Conservation (phyloP, 2,888 invertebrate species). For the Cerastis rubricosa region DNA sequence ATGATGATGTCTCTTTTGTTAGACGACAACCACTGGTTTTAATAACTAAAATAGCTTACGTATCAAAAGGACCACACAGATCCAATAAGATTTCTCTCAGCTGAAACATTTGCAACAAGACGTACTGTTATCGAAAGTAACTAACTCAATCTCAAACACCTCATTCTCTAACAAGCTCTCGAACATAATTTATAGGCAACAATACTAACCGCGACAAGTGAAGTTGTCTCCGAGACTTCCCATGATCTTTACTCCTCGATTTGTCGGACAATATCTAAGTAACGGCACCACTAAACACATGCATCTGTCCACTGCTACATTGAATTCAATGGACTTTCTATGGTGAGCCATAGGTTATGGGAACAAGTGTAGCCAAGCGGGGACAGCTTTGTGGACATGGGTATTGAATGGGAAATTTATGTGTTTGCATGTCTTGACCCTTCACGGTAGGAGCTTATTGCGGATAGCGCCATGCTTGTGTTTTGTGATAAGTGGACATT, state of each 20-base stretch:
- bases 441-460: slow-evolving; percentile 50
- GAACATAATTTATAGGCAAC: slow-evolving; percentile 54
- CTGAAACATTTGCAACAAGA: slow-evolving; percentile 46
- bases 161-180: slow-evolving; percentile 45
- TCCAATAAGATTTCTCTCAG: slow-evolving; percentile 1
- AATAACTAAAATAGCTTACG: not conserved
- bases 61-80: slow-evolving; percentile 30
- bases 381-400: slow-evolving; percentile 68
- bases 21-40: not conserved
- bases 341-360: slow-evolving; percentile 69
- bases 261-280: slow-evolving; percentile 65
- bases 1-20: no score
- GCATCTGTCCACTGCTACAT: slow-evolving; percentile 64
- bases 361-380: slow-evolving; percentile 67
- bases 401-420: slow-evolving; percentile 68
- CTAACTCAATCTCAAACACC: slow-evolving; percentile 45
- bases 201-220: slow-evolving; percentile 51
- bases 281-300: slow-evolving; percentile 67
- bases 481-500: slow-evolving; percentile 32
- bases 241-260: slow-evolving; percentile 63
- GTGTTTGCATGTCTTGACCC: slow-evolving; percentile 62
- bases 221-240: slow-evolving; percentile 62
- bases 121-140: slow-evolving; percentile 50
- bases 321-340: slow-evolving; percentile 69
- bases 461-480: slow-evolving; percentile 34